These are phyloP conservation scores for Drosophila albomicans DNA, from an alignment of 1,140 invertebrate species.

Conservation along the genomic window DNA sequence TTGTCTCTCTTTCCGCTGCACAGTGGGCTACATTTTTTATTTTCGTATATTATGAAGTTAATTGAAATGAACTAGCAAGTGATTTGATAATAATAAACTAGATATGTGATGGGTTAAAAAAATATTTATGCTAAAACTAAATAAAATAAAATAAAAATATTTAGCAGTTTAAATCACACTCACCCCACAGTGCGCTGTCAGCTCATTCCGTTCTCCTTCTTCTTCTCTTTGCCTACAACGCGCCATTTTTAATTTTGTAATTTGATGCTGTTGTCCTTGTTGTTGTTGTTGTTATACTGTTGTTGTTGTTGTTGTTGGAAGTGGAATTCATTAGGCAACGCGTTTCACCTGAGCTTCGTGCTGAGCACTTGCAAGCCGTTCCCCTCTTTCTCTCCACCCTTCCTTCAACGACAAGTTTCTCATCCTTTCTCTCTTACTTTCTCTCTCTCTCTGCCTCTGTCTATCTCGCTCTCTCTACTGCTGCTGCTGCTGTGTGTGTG, in stretches of 20 bases:
- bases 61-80: too few relatives aligned
- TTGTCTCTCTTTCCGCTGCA: slow-evolving; percentile 35
- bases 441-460: slow-evolving; percentile 2
- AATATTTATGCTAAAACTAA: too few relatives aligned
- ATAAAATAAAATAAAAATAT: too few relatives aligned
- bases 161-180: too few relatives aligned
- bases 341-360: slow-evolving; percentile 67
- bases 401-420: neutral
- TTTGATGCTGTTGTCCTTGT: slow-evolving; percentile 69
- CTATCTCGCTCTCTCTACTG: neutral
- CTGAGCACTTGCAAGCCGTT: slow-evolving; percentile 19
- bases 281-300: slow-evolving; percentile 19
- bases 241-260: slow-evolving; percentile 84
- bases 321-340: slow-evolving; percentile 72
- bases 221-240: slow-evolving; percentile 19
- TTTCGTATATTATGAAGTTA: too few relatives aligned
- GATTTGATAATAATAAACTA: too few relatives aligned
- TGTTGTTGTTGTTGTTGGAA: slow-evolving; percentile 46
- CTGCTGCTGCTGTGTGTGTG: slow-evolving; percentile 37
- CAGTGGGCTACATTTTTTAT: too few relatives aligned
- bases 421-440: slow-evolving; percentile 3
- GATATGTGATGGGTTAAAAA: too few relatives aligned
- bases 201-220: neutral
- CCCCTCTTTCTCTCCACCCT: neutral
- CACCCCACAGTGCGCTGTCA: slow-evolving; percentile 1